These are phyloP conservation scores for Epirrhoe alternata DNA, from an alignment of 2,888 invertebrate species.

Conservation along the genomic window DNA sequence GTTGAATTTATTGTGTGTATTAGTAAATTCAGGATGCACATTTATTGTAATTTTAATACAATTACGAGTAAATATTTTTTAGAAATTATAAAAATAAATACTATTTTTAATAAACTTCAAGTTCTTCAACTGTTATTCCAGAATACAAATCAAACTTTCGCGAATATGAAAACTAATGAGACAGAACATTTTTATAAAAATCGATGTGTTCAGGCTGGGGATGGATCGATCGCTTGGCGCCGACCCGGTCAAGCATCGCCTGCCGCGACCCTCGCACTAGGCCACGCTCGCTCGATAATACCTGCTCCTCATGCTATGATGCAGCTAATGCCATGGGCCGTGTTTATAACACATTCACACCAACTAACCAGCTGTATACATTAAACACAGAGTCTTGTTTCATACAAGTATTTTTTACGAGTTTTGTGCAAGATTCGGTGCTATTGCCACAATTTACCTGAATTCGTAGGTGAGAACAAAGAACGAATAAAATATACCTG, in stretches of 20 bases:
- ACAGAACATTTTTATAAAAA: constrained; percentile 18
- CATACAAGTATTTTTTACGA: no score
- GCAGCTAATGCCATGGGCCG: constrained; percentile 22
- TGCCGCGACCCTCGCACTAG: constrained; percentile 53
- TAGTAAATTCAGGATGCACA: no score
- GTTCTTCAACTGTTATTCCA: not conserved
- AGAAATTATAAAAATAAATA: no score
- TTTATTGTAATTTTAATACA: no score
- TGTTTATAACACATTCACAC: constrained; percentile 13
- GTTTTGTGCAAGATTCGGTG: no score
- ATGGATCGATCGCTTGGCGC: constrained; percentile 62
- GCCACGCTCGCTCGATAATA: constrained; percentile 47
- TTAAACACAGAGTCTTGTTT: not conserved
- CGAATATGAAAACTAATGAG: not conserved
- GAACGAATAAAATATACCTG: no score
- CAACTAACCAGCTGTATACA: not conserved
- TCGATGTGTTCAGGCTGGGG: constrained; percentile 49
- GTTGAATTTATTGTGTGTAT: no score
- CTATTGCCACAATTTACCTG: no score
- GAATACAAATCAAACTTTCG: not conserved
- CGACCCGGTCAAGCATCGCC: constrained; percentile 62
- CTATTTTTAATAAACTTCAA: no score
- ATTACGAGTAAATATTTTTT: no score
- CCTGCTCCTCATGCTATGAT: constrained; percentile 42
- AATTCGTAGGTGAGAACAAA: no score